Base-by-base conservation (phyloP, 2,888 invertebrate species). In the Artemia sp. region DNA sequence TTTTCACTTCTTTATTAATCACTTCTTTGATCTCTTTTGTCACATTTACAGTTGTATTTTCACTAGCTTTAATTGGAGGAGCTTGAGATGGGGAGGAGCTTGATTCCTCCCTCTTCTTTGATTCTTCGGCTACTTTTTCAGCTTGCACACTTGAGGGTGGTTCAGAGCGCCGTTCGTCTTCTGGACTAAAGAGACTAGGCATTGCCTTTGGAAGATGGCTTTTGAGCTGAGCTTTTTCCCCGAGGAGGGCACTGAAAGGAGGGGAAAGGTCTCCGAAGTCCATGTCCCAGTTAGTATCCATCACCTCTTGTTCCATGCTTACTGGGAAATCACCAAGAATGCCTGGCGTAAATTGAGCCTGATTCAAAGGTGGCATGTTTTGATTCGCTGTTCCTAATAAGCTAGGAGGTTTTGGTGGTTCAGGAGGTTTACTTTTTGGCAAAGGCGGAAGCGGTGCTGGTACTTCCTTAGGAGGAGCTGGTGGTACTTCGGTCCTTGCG, bases 121-220 rank as follows among this genome's bases (percentile, higher is more conserved):
- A 2, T 38, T 38, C 38, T 38, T 38, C 38, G 38, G 38, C 38
- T 38, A 6, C 6, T 38, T 38, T 38, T 38, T 38, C 38, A 38
- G 4, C 38, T 38, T 38, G 38, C 0, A 38, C 38, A 38, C 38
- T 38, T 38, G 3, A 4, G 38, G 38, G 38, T 38, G 38, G 8
- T 58, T 58, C 64, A 10, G 24, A n/a, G 64, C 64, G 64, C 64
- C 24, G 24, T 10, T 58, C 64, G 1, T 58, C 64, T 10, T 58
- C 64, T 8, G 64, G 64, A 24, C 64, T 58, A 58, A 58, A 58
- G 8, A 58, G 24, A 9, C 64, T 58, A 58, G 64, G 64, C 64
- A 58, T 58, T n/a, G 14, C 64, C 64, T 58, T 58, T 24, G 9
- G 8, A 19, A 19, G 14, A 58, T n/a, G 64, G n/a, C 3, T 58